These are phyloP conservation scores for Pasiphila rectangulata DNA, from an alignment of 2,888 invertebrate genomes.

Conservation along the genomic window DNA sequence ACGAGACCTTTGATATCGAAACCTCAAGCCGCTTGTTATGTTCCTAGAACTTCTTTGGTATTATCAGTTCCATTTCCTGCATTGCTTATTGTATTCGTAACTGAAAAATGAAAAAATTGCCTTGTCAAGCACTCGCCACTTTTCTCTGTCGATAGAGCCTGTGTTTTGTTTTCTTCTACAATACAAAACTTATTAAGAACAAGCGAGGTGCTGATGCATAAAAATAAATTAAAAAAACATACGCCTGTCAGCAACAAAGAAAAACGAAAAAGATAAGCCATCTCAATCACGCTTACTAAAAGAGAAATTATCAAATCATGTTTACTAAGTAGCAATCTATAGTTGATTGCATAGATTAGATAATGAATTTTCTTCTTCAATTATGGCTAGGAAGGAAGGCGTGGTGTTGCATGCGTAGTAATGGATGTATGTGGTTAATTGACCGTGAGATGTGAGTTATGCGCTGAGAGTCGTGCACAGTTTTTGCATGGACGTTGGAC, in stretches of 20 bases:
- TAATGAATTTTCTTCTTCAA: conserved; percentile 20
- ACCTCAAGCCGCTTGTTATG: too few relatives aligned
- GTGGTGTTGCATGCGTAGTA: conserved; percentile 13
- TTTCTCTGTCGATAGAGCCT: too few relatives aligned
- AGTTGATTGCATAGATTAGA: conserved; percentile 17
- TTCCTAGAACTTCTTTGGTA: too few relatives aligned
- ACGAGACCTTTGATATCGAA: not conserved
- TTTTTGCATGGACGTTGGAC: conserved; percentile 16
- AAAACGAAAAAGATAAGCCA: not conserved
- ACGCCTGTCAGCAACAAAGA: not conserved
- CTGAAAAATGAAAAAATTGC: too few relatives aligned
- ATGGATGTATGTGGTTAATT: conserved; percentile 22
- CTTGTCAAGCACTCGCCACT: too few relatives aligned
- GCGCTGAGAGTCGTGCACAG: conserved; percentile 13
- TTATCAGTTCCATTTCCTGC: too few relatives aligned
- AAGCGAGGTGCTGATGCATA: too few relatives aligned
- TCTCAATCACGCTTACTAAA: conserved; percentile 3
- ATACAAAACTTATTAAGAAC: too few relatives aligned
- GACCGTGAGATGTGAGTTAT: conserved; percentile 30
- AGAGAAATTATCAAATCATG: conserved; percentile 8
- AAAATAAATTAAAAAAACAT: too few relatives aligned
- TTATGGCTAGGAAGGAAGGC: conserved; percentile 22
- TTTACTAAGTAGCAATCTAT: not conserved
- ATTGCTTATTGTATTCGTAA: too few relatives aligned
- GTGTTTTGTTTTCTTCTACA: too few relatives aligned